phyloP scores from a whole-genome alignment of 1,140 invertebrate species.

The Caenorhabditis inopinata region DNA sequence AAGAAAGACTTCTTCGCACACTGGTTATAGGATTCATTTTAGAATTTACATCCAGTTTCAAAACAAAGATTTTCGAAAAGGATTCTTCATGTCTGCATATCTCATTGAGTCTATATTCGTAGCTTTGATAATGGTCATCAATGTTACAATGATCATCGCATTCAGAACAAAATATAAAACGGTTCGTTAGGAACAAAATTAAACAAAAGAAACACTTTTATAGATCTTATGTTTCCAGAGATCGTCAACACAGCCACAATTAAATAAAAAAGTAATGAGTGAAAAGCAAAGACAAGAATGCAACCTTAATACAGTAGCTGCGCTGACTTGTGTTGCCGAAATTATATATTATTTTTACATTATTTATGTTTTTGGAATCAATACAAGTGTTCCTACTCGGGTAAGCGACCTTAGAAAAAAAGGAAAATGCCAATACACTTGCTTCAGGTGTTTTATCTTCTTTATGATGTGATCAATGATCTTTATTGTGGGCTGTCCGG shows the following conservation, averaged over 20 bases:
- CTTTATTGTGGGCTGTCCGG: conserved; percentile 30
- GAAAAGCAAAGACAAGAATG: conserved; percentile 42
- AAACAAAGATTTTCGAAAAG: conserved; percentile 23
- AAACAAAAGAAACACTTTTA: neutral
- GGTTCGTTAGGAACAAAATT: neutral
- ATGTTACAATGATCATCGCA: conserved; percentile 33
- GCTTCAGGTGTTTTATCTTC: conserved; percentile 39
- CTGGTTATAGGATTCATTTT: too few species aligned
- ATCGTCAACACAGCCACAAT: neutral
- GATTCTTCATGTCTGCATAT: conserved; percentile 39
- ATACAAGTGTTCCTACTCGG: conserved; percentile 8
- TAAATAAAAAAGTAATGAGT: conserved; percentile 37
- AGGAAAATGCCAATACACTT: neutral
- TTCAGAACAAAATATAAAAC: conserved; percentile 32
- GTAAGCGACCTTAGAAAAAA: neutral
- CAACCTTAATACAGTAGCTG: conserved; percentile 19
- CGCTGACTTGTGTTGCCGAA: conserved; percentile 36
- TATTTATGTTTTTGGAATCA: conserved; percentile 38
- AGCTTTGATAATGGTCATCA: conserved; percentile 27
- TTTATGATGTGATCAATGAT: conserved; percentile 41
- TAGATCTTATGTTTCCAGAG: neutral
- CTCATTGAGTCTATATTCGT: conserved; percentile 36
- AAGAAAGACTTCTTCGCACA: too few species aligned
- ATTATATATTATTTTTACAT: conserved; percentile 37
- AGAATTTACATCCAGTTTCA: conserved; percentile 38